A percentile compares a stretch with the other conserved stretches of the same genome.
phyloP scores from a whole-genome alignment of 2,888 invertebrate genomes.

The Sinhomidia bicolor region DNA sequence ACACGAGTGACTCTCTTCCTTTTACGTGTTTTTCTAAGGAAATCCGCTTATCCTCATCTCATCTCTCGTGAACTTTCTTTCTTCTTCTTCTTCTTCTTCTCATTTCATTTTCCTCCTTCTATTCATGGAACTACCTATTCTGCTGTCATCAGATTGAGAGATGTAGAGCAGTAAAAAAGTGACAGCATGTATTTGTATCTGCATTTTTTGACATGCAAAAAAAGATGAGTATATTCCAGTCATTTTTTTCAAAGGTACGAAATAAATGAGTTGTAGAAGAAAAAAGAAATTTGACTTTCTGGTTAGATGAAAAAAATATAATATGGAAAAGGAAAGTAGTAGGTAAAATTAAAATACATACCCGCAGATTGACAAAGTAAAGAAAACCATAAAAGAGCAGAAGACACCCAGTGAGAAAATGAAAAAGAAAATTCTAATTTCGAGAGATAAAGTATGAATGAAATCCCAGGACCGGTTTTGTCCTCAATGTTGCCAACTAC shows the following conservation, averaged over 20 bases:
- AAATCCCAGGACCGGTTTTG: too few relatives aligned
- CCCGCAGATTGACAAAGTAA: neutral
- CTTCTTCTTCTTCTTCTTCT: constrained; percentile 51
- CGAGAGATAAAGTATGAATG: neutral
- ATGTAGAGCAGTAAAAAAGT: constrained; percentile 53
- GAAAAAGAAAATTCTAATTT: neutral
- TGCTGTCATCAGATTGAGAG: constrained; percentile 59
- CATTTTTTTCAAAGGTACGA: neutral
- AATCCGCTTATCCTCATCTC: constrained; percentile 74
- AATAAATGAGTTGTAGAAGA: neutral
- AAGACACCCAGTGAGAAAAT: neutral
- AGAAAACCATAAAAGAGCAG: neutral
- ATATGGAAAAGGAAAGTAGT: neutral
- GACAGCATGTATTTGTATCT: constrained; percentile 45
- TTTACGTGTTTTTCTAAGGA: constrained; percentile 65
- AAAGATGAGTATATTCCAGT: neutral
- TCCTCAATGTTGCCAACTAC: too few relatives aligned
- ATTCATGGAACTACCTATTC: constrained; percentile 44
- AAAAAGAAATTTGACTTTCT: neutral
- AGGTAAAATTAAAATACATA: neutral
- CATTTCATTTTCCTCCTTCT: constrained; percentile 59
- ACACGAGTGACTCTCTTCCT: constrained; percentile 51
- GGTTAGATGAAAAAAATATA: neutral
- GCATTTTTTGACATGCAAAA: constrained; percentile 47
- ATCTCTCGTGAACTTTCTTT: constrained; percentile 60